Evolutionary conservation across 2,797 vertebrate genomes (phyloP), one percentile per base, ranked within the genome.

Genomic region (Enteromius radiatus): DNA sequence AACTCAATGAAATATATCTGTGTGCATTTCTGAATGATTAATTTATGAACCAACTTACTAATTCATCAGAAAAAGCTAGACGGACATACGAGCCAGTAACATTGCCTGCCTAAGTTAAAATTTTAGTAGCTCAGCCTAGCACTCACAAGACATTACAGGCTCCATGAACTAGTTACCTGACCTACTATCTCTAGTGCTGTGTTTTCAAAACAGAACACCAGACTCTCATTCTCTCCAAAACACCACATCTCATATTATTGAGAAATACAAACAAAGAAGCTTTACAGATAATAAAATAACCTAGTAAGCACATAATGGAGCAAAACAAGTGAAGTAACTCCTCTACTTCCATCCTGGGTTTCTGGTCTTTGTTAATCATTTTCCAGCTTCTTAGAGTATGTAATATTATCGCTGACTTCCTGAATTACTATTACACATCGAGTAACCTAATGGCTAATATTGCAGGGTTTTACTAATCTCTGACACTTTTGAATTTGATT

Each of bases 81-180:
- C 33, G 26, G 73, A 77, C 9, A 83, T 21, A 59, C 61, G 52
- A 83, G 26, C 38, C 26, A 28, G 52, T 61, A 70, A 70, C 52
- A 61, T 36, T 38, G 73, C 12, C 81, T 21, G 41, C 15, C 38
- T 0, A 1, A 36, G 41, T 77, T 61, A 77, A 77, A 70, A 17
- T 69, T 77, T 77, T 38, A 77, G 23, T 38, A 70, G 71, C 33
- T 45, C 17, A 54, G 47, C 12, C 73, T 17, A 65, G 14, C 33
- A 41, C 65, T 41, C 73, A 17, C 12, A 45, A 64, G 63, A 68
- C 47, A 43, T 65, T 3, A 63, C 47, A 76, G 47, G 23, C 26
- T 15, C 33, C 47, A 8, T 77, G 26, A 83, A 83, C 36, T 19
- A 69, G 73, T 68, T 56, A 59, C 64, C 26, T 47, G 38, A 82